Evolutionary conservation across 2,113 vertebrate species (phyloP).

Genomic region (Nestor notabilis): DNA sequence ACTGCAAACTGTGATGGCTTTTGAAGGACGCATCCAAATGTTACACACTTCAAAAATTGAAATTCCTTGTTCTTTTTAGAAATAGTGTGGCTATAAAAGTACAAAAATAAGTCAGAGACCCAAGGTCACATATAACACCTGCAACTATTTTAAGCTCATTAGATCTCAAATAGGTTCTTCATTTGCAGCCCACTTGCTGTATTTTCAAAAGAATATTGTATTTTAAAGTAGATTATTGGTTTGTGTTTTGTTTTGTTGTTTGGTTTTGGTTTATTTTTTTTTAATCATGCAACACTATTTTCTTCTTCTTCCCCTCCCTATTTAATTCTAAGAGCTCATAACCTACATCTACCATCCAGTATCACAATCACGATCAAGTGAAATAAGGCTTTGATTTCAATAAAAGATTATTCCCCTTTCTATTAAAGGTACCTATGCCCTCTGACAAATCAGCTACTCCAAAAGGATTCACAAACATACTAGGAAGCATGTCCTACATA

Average conservation of each 20-base stretch:
- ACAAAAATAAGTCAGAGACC: background rate
- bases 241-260: background rate
- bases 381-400: background rate
- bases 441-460: background rate
- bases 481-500: background rate
- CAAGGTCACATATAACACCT: background rate
- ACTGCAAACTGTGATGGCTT: background rate
- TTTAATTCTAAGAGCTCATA: background rate
- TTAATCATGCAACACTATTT: background rate
- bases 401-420: background rate
- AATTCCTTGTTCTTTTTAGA: background rate
- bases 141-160: background rate
- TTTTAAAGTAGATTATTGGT: background rate
- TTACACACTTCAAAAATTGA: background rate
- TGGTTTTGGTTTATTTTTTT: fast-evolving
- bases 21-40: background rate
- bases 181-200: background rate
- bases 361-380: background rate
- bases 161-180: background rate
- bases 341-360: background rate
- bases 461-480: background rate
- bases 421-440: background rate
- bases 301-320: background rate
- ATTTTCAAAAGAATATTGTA: background rate
- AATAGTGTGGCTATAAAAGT: background rate